Percentiles rank a stretch among this genome's conserved stretches.
Conservation (phyloP, 2,888 invertebrate species). For the Pristionchus maxplancki region DNA sequence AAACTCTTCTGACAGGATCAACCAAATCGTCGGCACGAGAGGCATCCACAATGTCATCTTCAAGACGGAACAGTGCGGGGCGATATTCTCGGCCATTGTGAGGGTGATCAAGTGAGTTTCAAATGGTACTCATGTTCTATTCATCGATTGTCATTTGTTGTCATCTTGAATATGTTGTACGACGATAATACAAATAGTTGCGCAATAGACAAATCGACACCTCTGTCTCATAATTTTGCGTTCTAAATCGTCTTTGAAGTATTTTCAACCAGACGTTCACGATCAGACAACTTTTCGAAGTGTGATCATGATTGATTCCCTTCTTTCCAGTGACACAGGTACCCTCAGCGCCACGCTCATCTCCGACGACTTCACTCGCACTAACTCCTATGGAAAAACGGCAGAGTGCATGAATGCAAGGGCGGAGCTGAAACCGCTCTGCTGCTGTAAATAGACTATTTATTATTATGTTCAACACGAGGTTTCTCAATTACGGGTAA, state of each 20-base stretch:
- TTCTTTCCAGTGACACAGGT: background rate
- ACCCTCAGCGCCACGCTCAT: background rate
- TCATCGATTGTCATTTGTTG: no score
- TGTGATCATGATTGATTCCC: no score
- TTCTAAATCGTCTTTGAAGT: no score
- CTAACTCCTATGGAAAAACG: background rate
- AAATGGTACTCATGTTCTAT: no score
- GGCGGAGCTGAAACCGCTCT: background rate
- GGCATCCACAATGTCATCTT: constrained; percentile 11
- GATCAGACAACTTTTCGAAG: no score
- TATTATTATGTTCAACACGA: no score
- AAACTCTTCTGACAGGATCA: background rate
- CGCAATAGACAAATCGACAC: no score
- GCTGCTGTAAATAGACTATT: background rate
- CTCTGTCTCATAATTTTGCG: no score
- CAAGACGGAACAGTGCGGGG: background rate
- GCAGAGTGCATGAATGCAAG: constrained; percentile 10
- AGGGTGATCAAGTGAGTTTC: background rate
- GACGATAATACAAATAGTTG: background rate
- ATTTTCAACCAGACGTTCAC: no score
- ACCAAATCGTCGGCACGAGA: background rate
- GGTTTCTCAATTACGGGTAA: background rate
- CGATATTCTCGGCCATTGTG: constrained; percentile 16
- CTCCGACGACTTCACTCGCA: background rate
- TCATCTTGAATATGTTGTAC: no score